Evolutionary conservation across 1,140 invertebrate genomes (phyloP), one percentile per base, ranked within the genome.

Genomic region (Caenorhabditis brenneri): DNA sequence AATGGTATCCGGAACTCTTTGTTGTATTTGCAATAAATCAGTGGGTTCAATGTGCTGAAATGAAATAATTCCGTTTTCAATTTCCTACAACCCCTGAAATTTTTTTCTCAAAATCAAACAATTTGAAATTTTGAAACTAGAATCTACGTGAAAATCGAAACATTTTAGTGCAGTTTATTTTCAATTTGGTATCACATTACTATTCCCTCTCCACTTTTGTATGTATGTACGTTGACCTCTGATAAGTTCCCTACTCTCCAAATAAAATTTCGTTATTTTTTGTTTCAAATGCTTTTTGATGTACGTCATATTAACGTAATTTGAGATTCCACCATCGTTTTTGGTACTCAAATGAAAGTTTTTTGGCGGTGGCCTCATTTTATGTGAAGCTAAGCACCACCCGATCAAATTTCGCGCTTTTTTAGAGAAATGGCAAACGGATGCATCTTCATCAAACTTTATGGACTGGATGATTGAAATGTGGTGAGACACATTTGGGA

Each of bases 11-110:
- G 89, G 87, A 93, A 93, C 51, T 93, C 92, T 60, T 92, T 88
- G 84, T 93, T 93, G 88, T 93, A 93, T 79, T 92, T 91, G 74
- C 92, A 92, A 86, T 93, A 93, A 83, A 93, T 92, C 53, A 93
- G 87, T n/a, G 92, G 92, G 88, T 93, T 93, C n/a, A 92, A 84
- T 84, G 92, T 92, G 80, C 89, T 90, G 65, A 82, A 88, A 87
- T 24, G 1, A 82, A 12, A 65, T n/a, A 6, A 42, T 6, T 42
- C 39, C 39, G 12, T 42, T 42, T 42, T 42, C 39, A 46, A 46
- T n/a, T 46, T 46, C 42, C 10, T 1, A 4, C 16, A 1, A 46
- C 16, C 4, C 10, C 16, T 16, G 16, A 46, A 46, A 46, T 46
- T 0, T 1, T 9, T 12, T 12, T 1, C 42, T 46, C 4, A 46